Evolutionary conservation across 2,797 vertebrate genomes (phyloP).

Genomic region (Sternarchorhynchus goeldii): DNA sequence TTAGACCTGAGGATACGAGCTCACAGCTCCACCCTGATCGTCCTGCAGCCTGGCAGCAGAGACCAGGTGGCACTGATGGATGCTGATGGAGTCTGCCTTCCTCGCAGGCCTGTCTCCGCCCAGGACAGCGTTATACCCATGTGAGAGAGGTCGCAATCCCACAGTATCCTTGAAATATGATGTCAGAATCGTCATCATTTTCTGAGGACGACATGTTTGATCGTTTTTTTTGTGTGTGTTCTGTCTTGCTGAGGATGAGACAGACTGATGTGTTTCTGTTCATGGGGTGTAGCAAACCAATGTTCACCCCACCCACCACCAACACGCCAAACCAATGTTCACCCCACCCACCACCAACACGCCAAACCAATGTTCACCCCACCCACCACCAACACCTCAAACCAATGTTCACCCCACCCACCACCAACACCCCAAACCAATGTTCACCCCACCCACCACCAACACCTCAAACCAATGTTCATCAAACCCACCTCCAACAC

Average conservation of each 20-base stretch:
- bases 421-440: too few species aligned
- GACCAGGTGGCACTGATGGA: conserved; percentile 9
- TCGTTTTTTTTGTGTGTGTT: neutral
- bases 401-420: too few species aligned
- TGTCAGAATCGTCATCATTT: conserved; percentile 42
- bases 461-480: too few species aligned
- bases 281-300: too few species aligned
- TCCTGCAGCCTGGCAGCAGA: neutral
- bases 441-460: too few species aligned
- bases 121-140: conserved; percentile 13
- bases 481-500: too few species aligned
- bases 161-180: conserved; percentile 39
- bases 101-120: conserved; percentile 25
- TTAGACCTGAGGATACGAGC: neutral
- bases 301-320: too few species aligned
- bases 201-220: conserved; percentile 26
- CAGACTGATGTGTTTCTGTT: neutral
- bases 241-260: conserved; percentile 26
- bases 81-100: conserved; percentile 28
- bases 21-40: neutral
- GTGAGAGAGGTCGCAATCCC: conserved; percentile 35
- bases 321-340: too few species aligned
- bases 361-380: too few species aligned
- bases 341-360: too few species aligned
- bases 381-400: too few species aligned